Evolutionary conservation across 2,888 invertebrate genomes (phyloP), one percentile per base, ranked within the genome.

Genomic region (Artemia sinica): DNA sequence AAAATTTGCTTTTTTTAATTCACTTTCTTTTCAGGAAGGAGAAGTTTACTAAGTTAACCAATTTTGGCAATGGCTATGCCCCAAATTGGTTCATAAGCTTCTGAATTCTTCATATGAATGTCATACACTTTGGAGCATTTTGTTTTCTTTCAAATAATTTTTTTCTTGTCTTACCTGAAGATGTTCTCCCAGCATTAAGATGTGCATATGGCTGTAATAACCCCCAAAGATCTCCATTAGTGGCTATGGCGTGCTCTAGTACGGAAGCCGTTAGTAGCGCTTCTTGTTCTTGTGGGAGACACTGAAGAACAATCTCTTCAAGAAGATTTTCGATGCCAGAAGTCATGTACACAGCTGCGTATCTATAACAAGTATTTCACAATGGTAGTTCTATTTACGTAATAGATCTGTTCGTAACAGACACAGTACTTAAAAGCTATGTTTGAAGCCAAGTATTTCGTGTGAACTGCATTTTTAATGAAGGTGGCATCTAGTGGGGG

Each of bases 191-290:
- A 4, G 91, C 90, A 77, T 91, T 91, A 12, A 92, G 79, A 78
- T 93, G 92, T 66, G 91, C 90, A 76, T 89, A 92, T 0, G 92
- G 91, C 76, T 93, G 92, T 70, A 92, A 78, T 66, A 93, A 79
- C 0, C 92, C 91, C 91, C 92, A 92, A 69, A 91, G 81, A 75
- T 92, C 91, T 0, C 89, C 88, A 74, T 88, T 91, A 76, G 85
- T 85, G 28, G 91, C 89, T 69, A 92, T 89, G 13, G 88, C 86
- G 75, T 87, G 87, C 76, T 92, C 91, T 71, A 92, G 80, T 72
- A 85, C 82, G 0, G 88, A 85, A 0, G 91, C 89, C 0, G 89
- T 89, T 68, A 91, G 79, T 70, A 84, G 81, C 8, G 83, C 79
- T 71, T 83, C 82, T 0, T 81, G 78, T 66, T 74, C 75, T 50